Evolutionary conservation across 2,797 vertebrate species (phyloP).

Genomic region (Enteromius mattozi): DNA sequence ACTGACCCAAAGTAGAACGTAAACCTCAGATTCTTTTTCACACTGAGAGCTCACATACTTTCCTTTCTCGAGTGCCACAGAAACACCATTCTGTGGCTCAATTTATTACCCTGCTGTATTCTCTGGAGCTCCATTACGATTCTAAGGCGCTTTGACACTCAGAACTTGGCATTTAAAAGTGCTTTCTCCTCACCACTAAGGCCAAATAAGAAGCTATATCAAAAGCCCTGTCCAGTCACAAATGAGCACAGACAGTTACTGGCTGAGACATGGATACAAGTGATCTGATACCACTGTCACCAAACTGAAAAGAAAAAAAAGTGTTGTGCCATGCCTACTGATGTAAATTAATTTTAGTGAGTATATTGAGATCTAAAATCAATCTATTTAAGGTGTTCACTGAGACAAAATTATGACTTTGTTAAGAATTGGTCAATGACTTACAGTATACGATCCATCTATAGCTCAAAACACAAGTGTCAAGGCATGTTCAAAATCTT

Average conservation of each 20-base stretch:
- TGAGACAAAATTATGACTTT: background rate
- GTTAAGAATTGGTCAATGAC: background rate
- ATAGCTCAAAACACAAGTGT: no score
- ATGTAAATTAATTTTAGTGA: background rate
- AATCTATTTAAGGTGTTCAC: background rate
- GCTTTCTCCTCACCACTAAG: slow-evolving; percentile 54
- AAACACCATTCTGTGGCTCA: slow-evolving; percentile 38
- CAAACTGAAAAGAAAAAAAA: background rate
- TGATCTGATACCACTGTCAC: background rate
- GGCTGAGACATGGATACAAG: background rate
- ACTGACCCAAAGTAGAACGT: background rate
- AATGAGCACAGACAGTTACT: slow-evolving; percentile 8
- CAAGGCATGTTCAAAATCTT: background rate
- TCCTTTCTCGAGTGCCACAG: slow-evolving; percentile 39
- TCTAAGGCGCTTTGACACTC: slow-evolving; percentile 54
- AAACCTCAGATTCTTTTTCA: slow-evolving; percentile 20
- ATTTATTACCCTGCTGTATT: slow-evolving; percentile 65
- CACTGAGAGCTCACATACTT: slow-evolving; percentile 28
- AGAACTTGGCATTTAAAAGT: slow-evolving; percentile 67
- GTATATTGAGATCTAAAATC: background rate
- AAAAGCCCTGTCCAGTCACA: slow-evolving; percentile 25
- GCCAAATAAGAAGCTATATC: slow-evolving; percentile 32
- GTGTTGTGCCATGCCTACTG: background rate
- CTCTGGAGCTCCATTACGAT: slow-evolving; percentile 51
- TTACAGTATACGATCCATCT: background rate